These are phyloP conservation scores for Crioceris asparagi DNA, from an alignment of 2,888 invertebrate species.

Conservation along the genomic window DNA sequence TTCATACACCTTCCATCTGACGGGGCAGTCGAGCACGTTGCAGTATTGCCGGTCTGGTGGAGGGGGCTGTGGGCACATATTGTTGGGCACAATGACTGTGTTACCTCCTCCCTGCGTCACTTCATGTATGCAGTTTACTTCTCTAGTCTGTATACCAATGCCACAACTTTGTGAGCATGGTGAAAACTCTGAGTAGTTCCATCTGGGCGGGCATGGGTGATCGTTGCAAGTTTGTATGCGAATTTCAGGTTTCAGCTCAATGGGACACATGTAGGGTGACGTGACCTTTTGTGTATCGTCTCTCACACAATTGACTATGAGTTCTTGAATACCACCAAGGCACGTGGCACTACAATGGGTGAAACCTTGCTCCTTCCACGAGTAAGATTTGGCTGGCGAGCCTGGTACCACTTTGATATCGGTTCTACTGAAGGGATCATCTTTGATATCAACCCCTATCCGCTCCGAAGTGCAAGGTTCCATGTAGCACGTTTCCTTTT, in stretches of 20 bases:
- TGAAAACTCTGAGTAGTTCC: slow-evolving; percentile 85
- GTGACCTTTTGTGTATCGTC: slow-evolving; percentile 81
- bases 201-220: slow-evolving; percentile 86
- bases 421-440: slow-evolving; percentile 32
- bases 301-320: slow-evolving; percentile 79
- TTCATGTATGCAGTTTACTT: slow-evolving; percentile 78
- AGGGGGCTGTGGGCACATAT: slow-evolving; percentile 84
- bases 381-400: slow-evolving; percentile 65
- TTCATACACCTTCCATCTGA: slow-evolving; percentile 72
- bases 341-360: slow-evolving; percentile 92
- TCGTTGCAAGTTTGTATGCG: slow-evolving; percentile 64
- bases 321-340: slow-evolving; percentile 59
- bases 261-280: slow-evolving; percentile 77
- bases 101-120: slow-evolving; percentile 80
- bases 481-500: slow-evolving; percentile 70
- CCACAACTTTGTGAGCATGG: slow-evolving; percentile 90
- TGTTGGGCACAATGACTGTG: slow-evolving; percentile 85
- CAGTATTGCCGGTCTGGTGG: slow-evolving; percentile 85
- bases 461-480: slow-evolving; percentile 56
- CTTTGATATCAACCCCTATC: slow-evolving; percentile 42
- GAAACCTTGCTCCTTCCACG: slow-evolving; percentile 83
- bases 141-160: slow-evolving; percentile 83
- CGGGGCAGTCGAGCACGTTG: slow-evolving; percentile 86
- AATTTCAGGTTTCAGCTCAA: slow-evolving; percentile 79
- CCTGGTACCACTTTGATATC: slow-evolving; percentile 24